phyloP scores from a whole-genome alignment of 2,797 vertebrate species.

The Cheirogaleus major region DNA sequence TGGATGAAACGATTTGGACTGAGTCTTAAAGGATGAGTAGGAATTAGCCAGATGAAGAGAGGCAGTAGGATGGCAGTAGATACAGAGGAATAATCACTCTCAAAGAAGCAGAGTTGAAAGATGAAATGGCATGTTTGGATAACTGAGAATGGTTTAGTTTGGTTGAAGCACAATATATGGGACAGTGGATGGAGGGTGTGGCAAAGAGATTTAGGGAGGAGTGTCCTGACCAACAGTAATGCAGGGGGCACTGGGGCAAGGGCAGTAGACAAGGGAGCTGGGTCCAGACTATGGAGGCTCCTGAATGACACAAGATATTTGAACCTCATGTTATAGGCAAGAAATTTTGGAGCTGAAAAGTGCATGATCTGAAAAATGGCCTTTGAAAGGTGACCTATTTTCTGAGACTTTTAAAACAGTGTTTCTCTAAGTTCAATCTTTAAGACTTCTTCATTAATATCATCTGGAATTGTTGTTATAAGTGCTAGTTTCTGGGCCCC shows the following conservation, averaged over 20 bases:
- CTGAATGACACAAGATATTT: background rate
- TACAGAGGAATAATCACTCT: background rate
- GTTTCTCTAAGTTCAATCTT: background rate
- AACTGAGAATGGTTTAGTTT: background rate
- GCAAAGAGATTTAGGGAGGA: background rate
- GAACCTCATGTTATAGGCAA: background rate
- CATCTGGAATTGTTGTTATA: background rate
- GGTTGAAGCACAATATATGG: background rate
- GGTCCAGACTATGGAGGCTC: background rate
- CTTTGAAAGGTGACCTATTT: background rate
- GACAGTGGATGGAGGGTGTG: background rate
- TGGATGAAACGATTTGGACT: background rate
- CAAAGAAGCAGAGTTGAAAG: background rate
- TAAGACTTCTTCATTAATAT: background rate
- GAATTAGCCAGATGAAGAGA: background rate
- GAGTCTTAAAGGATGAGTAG: background rate
- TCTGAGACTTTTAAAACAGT: background rate
- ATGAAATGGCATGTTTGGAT: background rate
- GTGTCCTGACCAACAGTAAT: background rate
- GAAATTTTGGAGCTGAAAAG: background rate
- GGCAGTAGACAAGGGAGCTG: background rate
- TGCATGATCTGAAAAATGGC: background rate
- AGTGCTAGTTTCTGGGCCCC: background rate
- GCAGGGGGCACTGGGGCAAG: rapidly evolving
- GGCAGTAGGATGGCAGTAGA: background rate